Conservation (phyloP, 2,113 vertebrate species). For the Silurus glanis region DNA sequence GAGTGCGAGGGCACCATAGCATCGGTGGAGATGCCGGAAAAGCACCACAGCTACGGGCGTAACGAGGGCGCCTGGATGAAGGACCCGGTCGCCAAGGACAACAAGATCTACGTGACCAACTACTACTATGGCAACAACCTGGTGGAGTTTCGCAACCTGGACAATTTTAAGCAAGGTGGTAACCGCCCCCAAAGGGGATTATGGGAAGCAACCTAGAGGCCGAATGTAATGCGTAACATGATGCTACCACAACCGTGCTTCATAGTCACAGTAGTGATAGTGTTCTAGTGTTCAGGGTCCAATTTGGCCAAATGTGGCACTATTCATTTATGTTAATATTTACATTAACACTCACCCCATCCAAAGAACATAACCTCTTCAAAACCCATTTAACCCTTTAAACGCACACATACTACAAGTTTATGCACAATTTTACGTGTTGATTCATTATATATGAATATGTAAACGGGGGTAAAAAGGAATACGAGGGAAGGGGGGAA, state of each 20-base stretch:
- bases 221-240: background rate
- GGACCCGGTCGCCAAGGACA: constrained; percentile 86
- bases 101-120: constrained; percentile 93
- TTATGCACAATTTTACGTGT: background rate
- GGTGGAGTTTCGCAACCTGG: constrained; percentile 94
- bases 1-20: constrained; percentile 89
- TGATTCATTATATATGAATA: background rate
- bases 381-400: too few species aligned
- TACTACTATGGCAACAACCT: constrained; percentile 97
- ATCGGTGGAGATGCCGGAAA: constrained; percentile 81
- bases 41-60: constrained; percentile 93
- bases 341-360: background rate
- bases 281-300: background rate
- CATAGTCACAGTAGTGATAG: background rate
- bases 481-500: background rate
- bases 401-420: background rate
- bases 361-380: background rate
- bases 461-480: background rate
- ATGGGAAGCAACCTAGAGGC: background rate
- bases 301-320: background rate
- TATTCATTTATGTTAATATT: background rate
- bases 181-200: background rate
- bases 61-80: constrained; percentile 99
- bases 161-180: constrained; percentile 95
- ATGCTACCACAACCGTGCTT: constrained; percentile 1